Evolutionary conservation across 2,888 invertebrate species (phyloP).

Genomic region (Drosophila neotestacea): DNA sequence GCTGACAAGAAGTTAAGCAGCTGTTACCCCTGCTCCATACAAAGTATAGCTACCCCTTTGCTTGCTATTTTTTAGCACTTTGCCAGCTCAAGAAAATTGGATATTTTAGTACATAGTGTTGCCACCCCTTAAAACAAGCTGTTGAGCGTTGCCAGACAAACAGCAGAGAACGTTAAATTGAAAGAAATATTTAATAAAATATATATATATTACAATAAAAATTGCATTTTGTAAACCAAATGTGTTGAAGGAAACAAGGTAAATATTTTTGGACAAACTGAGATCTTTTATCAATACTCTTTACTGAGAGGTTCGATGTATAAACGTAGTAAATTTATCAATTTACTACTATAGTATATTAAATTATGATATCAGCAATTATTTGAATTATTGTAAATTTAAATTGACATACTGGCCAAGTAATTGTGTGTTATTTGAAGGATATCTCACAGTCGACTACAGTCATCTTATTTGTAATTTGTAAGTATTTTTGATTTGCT

Average conservation of each 20-base stretch:
- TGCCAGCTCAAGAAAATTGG: neutral
- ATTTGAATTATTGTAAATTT: neutral
- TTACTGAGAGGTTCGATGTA: no score
- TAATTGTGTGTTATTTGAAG: neutral
- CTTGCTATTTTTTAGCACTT: constrained; percentile 6
- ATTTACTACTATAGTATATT: no score
- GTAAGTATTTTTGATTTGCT: constrained; percentile 2
- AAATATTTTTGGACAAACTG: no score
- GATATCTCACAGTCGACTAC: neutral
- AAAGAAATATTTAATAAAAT: no score
- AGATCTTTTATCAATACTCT: no score
- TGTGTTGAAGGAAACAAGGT: no score
- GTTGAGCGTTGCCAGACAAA: constrained; percentile 35
- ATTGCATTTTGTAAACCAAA: no score
- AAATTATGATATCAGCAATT: neutral
- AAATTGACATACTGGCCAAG: no score
- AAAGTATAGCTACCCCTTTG: constrained; percentile 22
- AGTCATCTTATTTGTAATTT: neutral
- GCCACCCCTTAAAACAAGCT: constrained; percentile 16
- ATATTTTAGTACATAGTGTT: constrained; percentile 45
- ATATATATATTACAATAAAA: no score
- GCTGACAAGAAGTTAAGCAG: constrained; percentile 13
- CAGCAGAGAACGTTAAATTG: neutral
- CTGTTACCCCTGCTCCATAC: neutral
- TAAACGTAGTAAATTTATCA: no score